Base-by-base conservation (phyloP, 2,113 vertebrate genomes). In the Australoheros scitulus region DNA sequence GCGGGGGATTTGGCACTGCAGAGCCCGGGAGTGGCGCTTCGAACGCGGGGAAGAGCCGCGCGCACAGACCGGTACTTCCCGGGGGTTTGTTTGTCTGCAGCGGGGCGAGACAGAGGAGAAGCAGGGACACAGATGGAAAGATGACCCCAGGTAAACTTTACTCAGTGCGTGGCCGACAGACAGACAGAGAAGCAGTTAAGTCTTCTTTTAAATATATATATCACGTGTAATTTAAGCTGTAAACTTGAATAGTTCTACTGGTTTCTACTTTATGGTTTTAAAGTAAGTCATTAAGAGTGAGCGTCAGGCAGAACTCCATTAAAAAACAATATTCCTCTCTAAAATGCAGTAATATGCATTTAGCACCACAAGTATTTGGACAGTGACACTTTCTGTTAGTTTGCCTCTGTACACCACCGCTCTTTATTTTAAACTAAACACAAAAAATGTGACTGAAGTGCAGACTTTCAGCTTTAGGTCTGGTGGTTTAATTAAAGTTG, bases 91-190 rank as follows among this genome's bases (percentile, higher is more conserved):
- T 3, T 15, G 32, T 7, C 2, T 5, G 43, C 65, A 13, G 43
- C 10, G 14, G 10, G 22, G n/a, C 0, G 7, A 55, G 47, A 22
- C 29, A 11, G 20, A 43, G 11, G 15, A 36, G 58, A 60, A 43
- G 64, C 56, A 36, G 76, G 38, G 24, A 29, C 41, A 11, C 59
- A 10, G 47, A 43, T 13, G 24, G 64, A n/a, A 43, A 90, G 84
- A 91, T 88, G 82, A 88, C 61, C 76, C n/a, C 81, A 81, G 93
- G 87, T 94, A 94, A 92, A 93, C 64, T 92, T 91, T 91, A 79
- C 81, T 58, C 81, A 63, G 2, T 91, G 91, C 92, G 91, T 93
- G 92, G 94, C 91, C 91, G 75, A 61, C 13, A 82, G 32, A 63
- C 32, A 61, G 36, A 77, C 70, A 77, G 72, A 29, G 43, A 41